Percentiles rank a stretch among this genome's conserved stretches.
These are phyloP conservation scores for Exephanes ischioxanthus DNA, from an alignment of 2,888 invertebrate genomes.

Conservation along the genomic window DNA sequence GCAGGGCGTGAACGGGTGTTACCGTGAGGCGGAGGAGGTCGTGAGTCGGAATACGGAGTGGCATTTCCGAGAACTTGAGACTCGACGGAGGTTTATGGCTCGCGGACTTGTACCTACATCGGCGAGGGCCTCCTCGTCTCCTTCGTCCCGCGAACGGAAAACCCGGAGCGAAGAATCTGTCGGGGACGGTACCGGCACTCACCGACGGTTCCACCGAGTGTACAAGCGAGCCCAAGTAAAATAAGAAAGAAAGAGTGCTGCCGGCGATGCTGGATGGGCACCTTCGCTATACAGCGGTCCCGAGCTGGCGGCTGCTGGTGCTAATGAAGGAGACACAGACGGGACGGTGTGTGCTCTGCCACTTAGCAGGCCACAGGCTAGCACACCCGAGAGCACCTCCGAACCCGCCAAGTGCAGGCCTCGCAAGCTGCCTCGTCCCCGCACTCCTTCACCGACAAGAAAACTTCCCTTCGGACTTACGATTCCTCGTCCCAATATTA, in stretches of 20 bases:
- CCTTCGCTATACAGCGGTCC: constrained; percentile 21
- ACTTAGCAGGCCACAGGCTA: constrained; percentile 79
- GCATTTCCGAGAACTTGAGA: constrained; percentile 79
- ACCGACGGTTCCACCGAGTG: constrained; percentile 53
- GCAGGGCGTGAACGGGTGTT: constrained; percentile 55
- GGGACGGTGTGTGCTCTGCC: constrained; percentile 81
- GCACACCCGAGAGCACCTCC: constrained; percentile 71
- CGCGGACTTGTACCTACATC: constrained; percentile 79
- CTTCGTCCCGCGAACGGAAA: constrained; percentile 36
- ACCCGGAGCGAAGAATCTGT: constrained; percentile 25
- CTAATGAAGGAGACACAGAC: constrained; percentile 84
- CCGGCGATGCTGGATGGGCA: constrained; percentile 29
- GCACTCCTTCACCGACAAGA: background rate
- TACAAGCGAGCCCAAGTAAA: constrained; percentile 61
- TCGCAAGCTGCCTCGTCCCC: constrained; percentile 29
- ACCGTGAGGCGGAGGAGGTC: constrained; percentile 52
- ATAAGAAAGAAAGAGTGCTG: constrained; percentile 49
- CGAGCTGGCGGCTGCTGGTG: constrained; percentile 77
- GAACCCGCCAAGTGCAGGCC: constrained; percentile 74
- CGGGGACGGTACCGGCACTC: constrained; percentile 44
- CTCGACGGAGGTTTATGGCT: constrained; percentile 78
- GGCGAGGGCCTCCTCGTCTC: constrained; percentile 68
- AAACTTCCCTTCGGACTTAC: background rate
- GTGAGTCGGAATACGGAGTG: constrained; percentile 52
- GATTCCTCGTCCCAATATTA: constrained; percentile 47